These are phyloP conservation scores for Tichodroma muraria DNA, from an alignment of 2,113 vertebrate species.

Conservation along the genomic window DNA sequence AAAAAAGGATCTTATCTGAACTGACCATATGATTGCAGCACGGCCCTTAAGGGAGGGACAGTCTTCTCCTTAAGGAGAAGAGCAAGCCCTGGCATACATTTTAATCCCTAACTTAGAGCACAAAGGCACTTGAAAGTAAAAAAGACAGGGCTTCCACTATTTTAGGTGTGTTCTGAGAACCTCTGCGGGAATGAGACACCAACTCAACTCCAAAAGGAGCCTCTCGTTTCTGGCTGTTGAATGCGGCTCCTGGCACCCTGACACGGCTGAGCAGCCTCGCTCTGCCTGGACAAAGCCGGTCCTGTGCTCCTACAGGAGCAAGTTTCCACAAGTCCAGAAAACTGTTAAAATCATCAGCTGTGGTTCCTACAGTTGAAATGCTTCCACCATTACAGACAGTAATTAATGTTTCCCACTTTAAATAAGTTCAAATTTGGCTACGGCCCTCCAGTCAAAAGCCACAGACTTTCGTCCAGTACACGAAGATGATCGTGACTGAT, in stretches of 20 bases:
- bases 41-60: accelerated
- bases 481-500: accelerated
- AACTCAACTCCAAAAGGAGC: neutral
- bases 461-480: neutral
- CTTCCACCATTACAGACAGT: neutral
- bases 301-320: neutral
- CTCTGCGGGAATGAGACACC: accelerated
- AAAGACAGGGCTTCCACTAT: neutral
- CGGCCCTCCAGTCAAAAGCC: neutral
- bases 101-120: neutral
- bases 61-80: too few species aligned
- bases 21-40: neutral
- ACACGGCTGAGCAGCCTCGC: accelerated
- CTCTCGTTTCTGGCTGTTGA: neutral
- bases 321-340: neutral
- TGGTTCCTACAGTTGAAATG: neutral
- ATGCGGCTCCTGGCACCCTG: neutral
- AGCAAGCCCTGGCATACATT: accelerated
- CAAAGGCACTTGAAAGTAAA: neutral
- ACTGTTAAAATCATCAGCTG: neutral
- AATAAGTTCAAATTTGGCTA: neutral
- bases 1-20: neutral
- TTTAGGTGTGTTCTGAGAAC: neutral
- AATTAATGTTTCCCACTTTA: neutral
- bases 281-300: neutral